phyloP scores from a whole-genome alignment of 2,797 vertebrate genomes.

The Enteromius treurensis region DNA sequence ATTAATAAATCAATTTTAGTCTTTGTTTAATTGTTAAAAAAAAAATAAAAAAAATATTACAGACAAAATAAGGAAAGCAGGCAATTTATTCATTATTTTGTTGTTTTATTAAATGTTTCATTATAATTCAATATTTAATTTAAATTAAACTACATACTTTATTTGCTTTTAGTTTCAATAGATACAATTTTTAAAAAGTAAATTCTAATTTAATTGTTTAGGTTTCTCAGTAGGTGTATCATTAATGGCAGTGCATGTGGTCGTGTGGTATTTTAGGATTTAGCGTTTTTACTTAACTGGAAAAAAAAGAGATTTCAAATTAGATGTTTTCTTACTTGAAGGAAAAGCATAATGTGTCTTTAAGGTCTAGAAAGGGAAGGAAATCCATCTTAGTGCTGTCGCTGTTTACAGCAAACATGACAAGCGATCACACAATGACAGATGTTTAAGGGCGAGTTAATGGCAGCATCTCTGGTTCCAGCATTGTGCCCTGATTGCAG shows the following conservation, averaged over 20 bases:
- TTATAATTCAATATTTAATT: not conserved
- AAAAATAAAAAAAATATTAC: not conserved
- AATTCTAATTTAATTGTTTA: not conserved
- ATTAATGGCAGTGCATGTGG: not conserved
- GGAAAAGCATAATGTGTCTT: not conserved
- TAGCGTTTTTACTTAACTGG: not conserved
- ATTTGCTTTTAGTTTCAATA: not conserved
- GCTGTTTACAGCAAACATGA: not conserved
- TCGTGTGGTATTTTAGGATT: not conserved
- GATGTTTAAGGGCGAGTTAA: not conserved
- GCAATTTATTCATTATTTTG: not conserved
- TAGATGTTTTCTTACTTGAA: not conserved
- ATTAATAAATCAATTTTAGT: not conserved
- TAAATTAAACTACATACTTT: not conserved
- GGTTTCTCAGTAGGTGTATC: not conserved
- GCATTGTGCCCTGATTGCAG: constrained; percentile 1
- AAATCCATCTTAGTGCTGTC: not conserved
- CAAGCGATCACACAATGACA: not conserved
- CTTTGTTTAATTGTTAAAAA: not conserved
- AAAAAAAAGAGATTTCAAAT: not conserved
- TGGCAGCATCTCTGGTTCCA: not conserved
- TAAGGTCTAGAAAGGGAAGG: not conserved
- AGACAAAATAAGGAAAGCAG: not conserved
- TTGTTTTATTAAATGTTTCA: not conserved
- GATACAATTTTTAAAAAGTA: not conserved